Base-by-base conservation (phyloP, 2,113 vertebrate species). In the Oncorhynchus clarkii region DNA sequence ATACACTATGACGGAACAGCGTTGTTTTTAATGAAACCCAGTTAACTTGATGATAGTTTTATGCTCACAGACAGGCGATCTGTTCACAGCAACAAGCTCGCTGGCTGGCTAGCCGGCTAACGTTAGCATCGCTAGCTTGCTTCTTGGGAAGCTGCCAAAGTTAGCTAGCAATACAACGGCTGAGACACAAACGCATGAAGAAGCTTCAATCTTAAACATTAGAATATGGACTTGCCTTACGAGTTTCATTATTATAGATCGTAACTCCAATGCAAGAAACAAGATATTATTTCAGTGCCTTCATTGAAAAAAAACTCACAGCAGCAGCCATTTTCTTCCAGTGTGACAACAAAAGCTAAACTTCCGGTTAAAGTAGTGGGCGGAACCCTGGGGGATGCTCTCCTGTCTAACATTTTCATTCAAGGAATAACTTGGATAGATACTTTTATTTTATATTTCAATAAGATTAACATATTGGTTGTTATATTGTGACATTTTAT, bases 311-410 rank as follows among this genome's bases (percentile, higher is more conserved):
- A 93, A 62, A 93, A 92, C 91, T 93, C 90, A 86, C 83, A 88
- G 86, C 88, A 85, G 92, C 92, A 91, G 93, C 93, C 93, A 93
- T 94, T 91, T 94, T 93, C 89, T 92, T 92, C 91, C 92, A 93
- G 93, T 93, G 92, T 92, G 90, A 93, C 93, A 94, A 93, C 93
- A 94, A 93, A 92, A 93, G 89, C 92, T 86, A 84, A 88, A 92
- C 92, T 94, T 94, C 93, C 93, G 92, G 89, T 93, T 84, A 87
- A 83, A n/a, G 79, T 67, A 68, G 82, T 87, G 88, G 92, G 90
- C 85, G 88, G 88, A 54, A 82, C 76, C 72, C 2, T 18, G 68
- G 68, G 68, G 68, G 39, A 70, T 24, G 34, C 20, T 70, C 20
- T 39, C n/a, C 31, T 8, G 29, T 68, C 20, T 68, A 1, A 70